Percentiles rank a stretch among this genome's conserved stretches.
Evolutionary conservation across 2,113 vertebrate genomes (phyloP).

Genomic region (Nothobranchius kuhntae): DNA sequence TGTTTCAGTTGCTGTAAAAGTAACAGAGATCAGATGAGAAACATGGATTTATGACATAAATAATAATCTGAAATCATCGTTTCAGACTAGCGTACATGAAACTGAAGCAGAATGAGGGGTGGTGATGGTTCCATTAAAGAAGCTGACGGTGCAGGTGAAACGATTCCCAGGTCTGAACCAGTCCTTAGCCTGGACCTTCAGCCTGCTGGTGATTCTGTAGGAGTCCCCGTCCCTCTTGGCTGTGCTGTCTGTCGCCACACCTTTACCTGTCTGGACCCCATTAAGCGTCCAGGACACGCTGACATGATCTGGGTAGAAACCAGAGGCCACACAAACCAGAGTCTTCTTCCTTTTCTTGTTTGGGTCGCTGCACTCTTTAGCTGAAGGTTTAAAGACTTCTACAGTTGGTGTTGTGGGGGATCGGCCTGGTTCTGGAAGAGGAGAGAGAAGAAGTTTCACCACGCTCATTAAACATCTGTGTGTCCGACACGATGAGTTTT

Average conservation of each 20-base stretch:
- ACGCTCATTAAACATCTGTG: too few relatives aligned
- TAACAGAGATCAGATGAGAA: not conserved
- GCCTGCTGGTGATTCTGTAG: slow-evolving; percentile 84
- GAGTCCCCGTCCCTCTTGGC: fast-evolving
- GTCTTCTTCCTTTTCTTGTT: slow-evolving; percentile 70
- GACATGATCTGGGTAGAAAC: slow-evolving; percentile 90
- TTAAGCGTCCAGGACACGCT: slow-evolving; percentile 77
- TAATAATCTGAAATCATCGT: too few relatives aligned
- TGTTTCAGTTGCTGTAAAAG: not conserved
- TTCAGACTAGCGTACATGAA: too few relatives aligned
- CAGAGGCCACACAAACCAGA: slow-evolving; percentile 83
- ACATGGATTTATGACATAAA: not conserved
- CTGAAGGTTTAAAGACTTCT: slow-evolving; percentile 77
- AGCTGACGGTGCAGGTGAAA: slow-evolving; percentile 79
- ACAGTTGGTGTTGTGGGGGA: slow-evolving; percentile 47
- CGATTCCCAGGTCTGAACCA: slow-evolving; percentile 68
- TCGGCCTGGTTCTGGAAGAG: not conserved
- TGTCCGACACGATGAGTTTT: not conserved
- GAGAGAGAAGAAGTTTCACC: not conserved
- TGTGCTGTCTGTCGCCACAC: slow-evolving; percentile 76
- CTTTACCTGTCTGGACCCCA: fast-evolving
- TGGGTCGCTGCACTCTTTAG: slow-evolving; percentile 61
- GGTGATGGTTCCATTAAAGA: not conserved
- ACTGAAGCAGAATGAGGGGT: fast-evolving
- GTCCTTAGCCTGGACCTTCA: slow-evolving; percentile 67